Evolutionary conservation across 1,140 invertebrate genomes (phyloP).

Genomic region (Ceratitis capitata): DNA sequence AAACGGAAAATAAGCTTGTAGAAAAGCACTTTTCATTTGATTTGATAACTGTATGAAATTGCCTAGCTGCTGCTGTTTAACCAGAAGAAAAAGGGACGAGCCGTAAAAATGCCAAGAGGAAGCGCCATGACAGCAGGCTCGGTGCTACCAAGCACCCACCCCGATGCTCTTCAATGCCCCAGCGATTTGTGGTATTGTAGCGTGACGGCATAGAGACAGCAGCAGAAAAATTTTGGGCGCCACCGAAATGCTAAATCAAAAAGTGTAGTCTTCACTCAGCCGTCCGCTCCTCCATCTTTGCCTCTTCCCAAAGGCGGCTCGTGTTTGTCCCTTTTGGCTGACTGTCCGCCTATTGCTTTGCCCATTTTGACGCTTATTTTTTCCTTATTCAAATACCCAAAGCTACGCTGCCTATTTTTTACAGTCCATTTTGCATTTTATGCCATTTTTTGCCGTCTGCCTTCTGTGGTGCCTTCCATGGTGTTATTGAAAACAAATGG

Average conservation of each 20-base stretch:
- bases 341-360: neutral
- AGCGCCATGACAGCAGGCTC: neutral
- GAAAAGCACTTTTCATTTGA: slow-evolving; percentile 28
- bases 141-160: neutral
- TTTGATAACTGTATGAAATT: slow-evolving; percentile 23
- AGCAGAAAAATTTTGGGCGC: slow-evolving; percentile 24
- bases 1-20: slow-evolving; percentile 1
- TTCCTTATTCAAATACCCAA: neutral
- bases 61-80: neutral
- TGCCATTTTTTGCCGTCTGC: neutral
- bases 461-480: neutral
- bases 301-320: too few relatives aligned
- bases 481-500: slow-evolving; percentile 22
- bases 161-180: neutral
- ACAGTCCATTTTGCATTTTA: slow-evolving; percentile 33
- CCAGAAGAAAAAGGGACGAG: neutral
- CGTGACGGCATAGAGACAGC: neutral
- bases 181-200: slow-evolving; percentile 25
- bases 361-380: neutral
- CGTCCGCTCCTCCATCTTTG: neutral
- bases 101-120: neutral
- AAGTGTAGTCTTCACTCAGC: neutral
- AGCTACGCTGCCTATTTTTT: neutral
- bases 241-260: slow-evolving; percentile 31
- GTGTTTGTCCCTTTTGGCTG: slow-evolving; percentile 12